Base-by-base conservation (phyloP, 2,888 invertebrate species). In the Agrotis puta region DNA sequence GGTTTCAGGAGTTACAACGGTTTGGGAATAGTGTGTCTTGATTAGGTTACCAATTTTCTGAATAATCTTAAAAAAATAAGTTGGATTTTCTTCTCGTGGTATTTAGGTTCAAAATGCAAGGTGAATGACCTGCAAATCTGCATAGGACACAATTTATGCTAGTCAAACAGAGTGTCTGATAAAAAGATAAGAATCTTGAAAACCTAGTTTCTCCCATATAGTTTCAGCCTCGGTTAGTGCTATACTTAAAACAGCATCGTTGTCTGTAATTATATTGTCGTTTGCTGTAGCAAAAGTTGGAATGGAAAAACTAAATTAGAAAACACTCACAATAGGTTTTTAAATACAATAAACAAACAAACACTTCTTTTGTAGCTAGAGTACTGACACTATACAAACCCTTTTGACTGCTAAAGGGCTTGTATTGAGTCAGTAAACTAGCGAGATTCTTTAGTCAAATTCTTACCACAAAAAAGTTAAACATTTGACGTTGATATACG, bases 121-220 rank as follows among this genome's bases (percentile, higher is more conserved):
- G 62, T 78, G n/a, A 78, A 71, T 63, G 73, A 33, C 73, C 79
- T 57, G 56, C 18, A 16, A 39, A 27, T 77, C 39, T 64, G 62
- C 71, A 82, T 64, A 57, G 20, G 51, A 20, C 3, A 66, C 20
- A 33, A 62, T 51, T 51, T 76, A 20, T 54, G 59, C 61, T 70
- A 70, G 20, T 11, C 43, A 71, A 82, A 71, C 50, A 62, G 59
- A 24, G 13, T 39, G 16, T 18, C 50, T 47, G 64, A 72, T 79
- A 62, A 79, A 39, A 39, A 1, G 79, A 79, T 79, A 62, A 72
- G 4, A 45, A 59, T 73, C 22, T 43, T n/a, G 14, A 56, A 58
- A 71, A 66, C 65, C 63, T 78, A 57, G 63, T 65, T 53, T 61
- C 51, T 69, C 20, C 33, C 4, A 16, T 16, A 61, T 16, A 57